Evolutionary conservation across 2,888 invertebrate species (phyloP).

Genomic region (Morpho deidamia): DNA sequence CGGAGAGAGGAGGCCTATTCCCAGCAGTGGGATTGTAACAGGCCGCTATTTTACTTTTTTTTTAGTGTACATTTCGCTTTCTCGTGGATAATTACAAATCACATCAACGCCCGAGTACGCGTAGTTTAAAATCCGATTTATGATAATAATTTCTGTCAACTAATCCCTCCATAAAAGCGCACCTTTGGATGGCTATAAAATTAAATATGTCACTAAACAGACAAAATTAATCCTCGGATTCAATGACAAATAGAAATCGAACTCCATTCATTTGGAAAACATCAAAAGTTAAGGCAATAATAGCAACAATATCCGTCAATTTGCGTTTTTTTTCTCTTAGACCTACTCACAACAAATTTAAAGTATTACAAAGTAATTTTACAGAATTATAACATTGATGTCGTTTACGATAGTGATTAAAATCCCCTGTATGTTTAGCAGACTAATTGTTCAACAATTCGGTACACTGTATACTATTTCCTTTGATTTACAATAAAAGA

Average conservation of each 20-base stretch:
- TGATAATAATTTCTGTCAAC: constrained; percentile 6
- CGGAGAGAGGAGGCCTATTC: no score
- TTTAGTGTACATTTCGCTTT: no score
- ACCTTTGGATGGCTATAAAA: constrained; percentile 25
- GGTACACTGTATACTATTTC: constrained; percentile 27
- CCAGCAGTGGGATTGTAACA: no score
- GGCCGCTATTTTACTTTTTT: no score
- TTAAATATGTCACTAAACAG: constrained; percentile 27
- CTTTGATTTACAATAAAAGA: constrained; percentile 30
- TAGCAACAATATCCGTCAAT: constrained; percentile 24
- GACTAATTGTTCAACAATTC: background rate
- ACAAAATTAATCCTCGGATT: constrained; percentile 33
- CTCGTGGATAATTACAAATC: no score
- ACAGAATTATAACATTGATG: background rate
- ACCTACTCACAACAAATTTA: background rate
- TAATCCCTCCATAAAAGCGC: constrained; percentile 26
- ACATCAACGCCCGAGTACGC: background rate
- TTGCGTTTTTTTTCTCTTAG: constrained; percentile 24
- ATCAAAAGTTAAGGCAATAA: constrained; percentile 27
- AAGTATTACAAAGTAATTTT: background rate
- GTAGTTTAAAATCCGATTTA: constrained; percentile 6
- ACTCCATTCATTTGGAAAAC: constrained; percentile 29
- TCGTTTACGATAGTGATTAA: background rate
- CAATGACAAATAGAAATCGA: constrained; percentile 31
- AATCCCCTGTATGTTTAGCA: background rate